Conservation (phyloP, 2,113 vertebrate species). For the Podilymbus podiceps region DNA sequence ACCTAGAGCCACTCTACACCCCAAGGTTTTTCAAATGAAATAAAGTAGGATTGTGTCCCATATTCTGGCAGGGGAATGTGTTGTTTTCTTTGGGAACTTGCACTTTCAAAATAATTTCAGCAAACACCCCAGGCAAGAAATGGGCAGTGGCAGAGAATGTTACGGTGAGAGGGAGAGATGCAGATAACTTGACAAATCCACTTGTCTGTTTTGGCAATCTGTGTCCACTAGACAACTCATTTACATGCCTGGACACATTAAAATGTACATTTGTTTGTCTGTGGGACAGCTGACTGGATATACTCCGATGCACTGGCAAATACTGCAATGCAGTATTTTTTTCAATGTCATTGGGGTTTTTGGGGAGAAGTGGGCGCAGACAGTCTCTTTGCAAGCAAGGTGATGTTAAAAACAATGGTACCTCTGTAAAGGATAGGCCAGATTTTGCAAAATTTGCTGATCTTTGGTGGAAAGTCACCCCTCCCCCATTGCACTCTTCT, state of each 20-base stretch:
- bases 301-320: constrained; percentile 64
- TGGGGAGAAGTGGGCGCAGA: constrained; percentile 34
- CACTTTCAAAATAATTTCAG: constrained; percentile 31
- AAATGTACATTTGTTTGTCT: constrained; percentile 66
- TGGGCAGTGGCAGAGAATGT: constrained; percentile 23
- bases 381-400: not conserved
- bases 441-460: not conserved
- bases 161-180: not conserved
- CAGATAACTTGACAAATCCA: constrained; percentile 50
- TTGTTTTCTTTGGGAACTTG: not conserved
- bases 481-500: not conserved
- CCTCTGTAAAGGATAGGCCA: not conserved
- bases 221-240: constrained; percentile 52
- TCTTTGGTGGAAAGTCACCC: constrained; percentile 26
- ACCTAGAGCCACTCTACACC: not conserved
- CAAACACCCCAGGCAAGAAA: constrained; percentile 25
- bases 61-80: not conserved
- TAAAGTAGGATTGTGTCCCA: not conserved
- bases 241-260: constrained; percentile 60
- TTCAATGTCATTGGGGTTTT: constrained; percentile 77
- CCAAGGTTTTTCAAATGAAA: not conserved
- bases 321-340: constrained; percentile 83
- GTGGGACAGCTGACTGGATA: constrained; percentile 68
- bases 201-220: constrained; percentile 50
- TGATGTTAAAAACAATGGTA: not conserved